phyloP scores from a whole-genome alignment of 2,113 vertebrate genomes.

The Porphyrio hochstetteri region DNA sequence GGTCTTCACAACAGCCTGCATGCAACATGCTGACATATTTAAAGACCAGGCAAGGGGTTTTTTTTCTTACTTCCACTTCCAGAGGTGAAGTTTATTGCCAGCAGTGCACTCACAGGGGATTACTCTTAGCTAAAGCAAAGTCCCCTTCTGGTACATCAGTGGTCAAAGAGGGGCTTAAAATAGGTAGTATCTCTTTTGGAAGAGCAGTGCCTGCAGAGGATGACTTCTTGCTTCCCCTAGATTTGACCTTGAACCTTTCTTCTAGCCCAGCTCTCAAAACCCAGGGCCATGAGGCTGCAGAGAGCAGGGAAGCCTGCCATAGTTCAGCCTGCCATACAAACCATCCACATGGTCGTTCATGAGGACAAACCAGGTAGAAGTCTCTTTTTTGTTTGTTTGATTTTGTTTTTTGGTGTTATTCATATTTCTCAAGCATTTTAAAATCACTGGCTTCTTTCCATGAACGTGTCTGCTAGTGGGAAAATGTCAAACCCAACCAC shows the following conservation, averaged over 20 bases:
- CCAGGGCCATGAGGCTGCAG: not conserved
- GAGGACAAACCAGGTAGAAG: not conserved
- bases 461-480: not conserved
- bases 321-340: not conserved
- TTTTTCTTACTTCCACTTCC: not conserved
- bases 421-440: not conserved
- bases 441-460: not conserved
- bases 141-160: accelerated
- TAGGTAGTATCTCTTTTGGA: not conserved
- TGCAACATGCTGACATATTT: not conserved
- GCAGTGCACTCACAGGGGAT: accelerated
- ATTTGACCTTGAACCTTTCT: not conserved
- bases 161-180: not conserved
- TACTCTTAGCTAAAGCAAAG: not conserved
- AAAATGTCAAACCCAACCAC: not conserved
- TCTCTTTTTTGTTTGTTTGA: no score
- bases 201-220: not conserved
- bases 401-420: no score
- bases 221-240: not conserved
- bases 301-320: not conserved
- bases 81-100: not conserved
- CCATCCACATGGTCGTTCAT: not conserved
- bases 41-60: not conserved
- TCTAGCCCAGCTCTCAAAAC: not conserved
- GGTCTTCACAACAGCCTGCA: not conserved